phyloP scores from a whole-genome alignment of 1,140 invertebrate genomes.

The Drosophila serrata region DNA sequence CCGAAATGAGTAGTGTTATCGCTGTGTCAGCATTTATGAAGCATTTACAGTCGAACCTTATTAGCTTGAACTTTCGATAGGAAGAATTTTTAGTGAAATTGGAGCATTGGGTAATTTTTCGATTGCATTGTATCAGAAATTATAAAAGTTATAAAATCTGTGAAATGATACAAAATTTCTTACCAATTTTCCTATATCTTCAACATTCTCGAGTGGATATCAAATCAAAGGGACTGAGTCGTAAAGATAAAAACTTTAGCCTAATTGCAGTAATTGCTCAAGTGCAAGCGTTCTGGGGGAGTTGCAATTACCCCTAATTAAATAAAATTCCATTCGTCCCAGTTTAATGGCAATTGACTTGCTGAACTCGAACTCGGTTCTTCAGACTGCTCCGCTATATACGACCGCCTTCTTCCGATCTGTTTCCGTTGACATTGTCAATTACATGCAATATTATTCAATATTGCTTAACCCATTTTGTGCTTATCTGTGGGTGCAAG shows the following conservation, averaged over 20 bases:
- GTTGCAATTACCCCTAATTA: slow-evolving; percentile 58
- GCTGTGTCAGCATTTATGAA: slow-evolving; percentile 26
- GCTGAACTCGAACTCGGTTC: slow-evolving; percentile 38
- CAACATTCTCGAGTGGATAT: slow-evolving; percentile 28
- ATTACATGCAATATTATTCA: slow-evolving; percentile 23
- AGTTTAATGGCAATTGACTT: slow-evolving; percentile 52
- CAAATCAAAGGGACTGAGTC: slow-evolving; percentile 45
- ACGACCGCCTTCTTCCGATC: not conserved
- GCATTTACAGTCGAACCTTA: slow-evolving; percentile 13
- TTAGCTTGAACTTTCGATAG: slow-evolving; percentile 5
- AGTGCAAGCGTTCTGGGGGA: slow-evolving; percentile 23
- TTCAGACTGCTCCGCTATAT: not conserved
- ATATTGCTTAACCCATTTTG: slow-evolving; percentile 47
- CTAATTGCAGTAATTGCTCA: slow-evolving; percentile 33
- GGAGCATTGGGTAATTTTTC: not conserved
- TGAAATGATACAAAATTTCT: no score
- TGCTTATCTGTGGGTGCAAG: slow-evolving; percentile 44
- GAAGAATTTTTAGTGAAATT: not conserved
- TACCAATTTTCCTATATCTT: not conserved
- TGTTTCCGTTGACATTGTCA: slow-evolving; percentile 43
- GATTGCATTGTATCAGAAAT: no score
- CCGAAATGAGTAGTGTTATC: slow-evolving; percentile 25
- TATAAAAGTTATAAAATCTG: no score
- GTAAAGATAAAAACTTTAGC: slow-evolving; percentile 38
- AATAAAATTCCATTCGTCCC: slow-evolving; percentile 23